Conservation (phyloP, 64 coral and sea anemone species). For the Porites lutea region DNA sequence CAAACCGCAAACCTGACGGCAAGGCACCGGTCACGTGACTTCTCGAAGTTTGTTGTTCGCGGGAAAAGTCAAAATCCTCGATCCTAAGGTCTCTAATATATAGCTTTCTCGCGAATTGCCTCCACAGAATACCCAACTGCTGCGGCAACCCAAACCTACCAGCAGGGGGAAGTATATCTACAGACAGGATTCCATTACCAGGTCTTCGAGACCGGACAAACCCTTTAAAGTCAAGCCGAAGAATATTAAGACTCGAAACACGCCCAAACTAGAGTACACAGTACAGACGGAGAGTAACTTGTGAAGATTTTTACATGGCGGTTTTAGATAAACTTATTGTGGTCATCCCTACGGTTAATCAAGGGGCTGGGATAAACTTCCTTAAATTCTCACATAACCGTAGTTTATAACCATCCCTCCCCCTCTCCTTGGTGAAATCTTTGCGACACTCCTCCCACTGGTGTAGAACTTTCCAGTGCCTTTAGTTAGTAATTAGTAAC, state of each 20-base stretch:
- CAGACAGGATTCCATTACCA: constrained; percentile 54
- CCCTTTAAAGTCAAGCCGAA: constrained; percentile 53
- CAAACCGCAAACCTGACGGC: too few species aligned
- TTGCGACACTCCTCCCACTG: too few species aligned
- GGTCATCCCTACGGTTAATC: too few species aligned
- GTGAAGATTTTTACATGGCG: not conserved
- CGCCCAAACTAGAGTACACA: constrained; percentile 7
- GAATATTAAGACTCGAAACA: constrained; percentile 36
- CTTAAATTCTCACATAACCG: too few species aligned
- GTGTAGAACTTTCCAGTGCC: too few species aligned
- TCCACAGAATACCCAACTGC: constrained; percentile 60
- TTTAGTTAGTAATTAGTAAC: too few species aligned
- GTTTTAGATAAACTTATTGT: not conserved
- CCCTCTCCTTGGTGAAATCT: too few species aligned
- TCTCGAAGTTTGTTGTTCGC: too few species aligned
- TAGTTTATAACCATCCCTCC: too few species aligned
- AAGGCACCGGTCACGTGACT: too few species aligned
- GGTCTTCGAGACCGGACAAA: constrained; percentile 26
- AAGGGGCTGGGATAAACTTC: too few species aligned
- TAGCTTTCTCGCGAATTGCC: not conserved
- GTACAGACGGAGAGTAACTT: constrained; percentile 40
- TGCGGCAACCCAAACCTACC: constrained; percentile 40
- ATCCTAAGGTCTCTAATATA: not conserved
- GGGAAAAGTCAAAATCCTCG: too few species aligned
- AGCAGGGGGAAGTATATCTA: constrained; percentile 62